These are phyloP conservation scores for Cylindroiulus punctatus DNA, from an alignment of 2,888 invertebrate species.

Conservation along the genomic window DNA sequence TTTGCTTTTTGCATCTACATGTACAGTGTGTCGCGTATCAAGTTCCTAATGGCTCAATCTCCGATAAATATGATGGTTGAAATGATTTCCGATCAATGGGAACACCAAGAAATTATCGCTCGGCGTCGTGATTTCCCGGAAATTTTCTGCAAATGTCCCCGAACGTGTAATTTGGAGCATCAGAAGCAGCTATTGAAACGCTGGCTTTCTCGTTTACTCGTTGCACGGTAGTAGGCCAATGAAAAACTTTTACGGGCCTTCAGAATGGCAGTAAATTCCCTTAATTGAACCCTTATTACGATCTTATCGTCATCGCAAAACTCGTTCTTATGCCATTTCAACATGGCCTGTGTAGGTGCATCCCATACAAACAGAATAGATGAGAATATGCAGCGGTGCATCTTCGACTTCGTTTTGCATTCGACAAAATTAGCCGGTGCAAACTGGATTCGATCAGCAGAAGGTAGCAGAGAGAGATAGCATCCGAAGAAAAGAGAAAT, in stretches of 20 bases:
- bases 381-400: neutral
- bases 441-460: neutral
- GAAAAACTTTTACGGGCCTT: constrained; percentile 29
- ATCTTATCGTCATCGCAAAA: constrained; percentile 42
- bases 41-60: constrained; percentile 16
- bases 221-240: constrained; percentile 24
- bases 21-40: neutral
- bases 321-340: neutral
- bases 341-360: neutral
- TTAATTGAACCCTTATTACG: constrained; percentile 43
- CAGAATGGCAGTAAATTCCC: constrained; percentile 47
- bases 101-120: neutral
- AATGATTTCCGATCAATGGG: constrained; percentile 5
- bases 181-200: neutral
- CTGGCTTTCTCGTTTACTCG: neutral
- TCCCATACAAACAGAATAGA: neutral
- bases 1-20: neutral
- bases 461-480: neutral
- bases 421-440: constrained; percentile 15
- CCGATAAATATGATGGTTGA: constrained; percentile 9
- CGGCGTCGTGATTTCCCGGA: constrained; percentile 8
- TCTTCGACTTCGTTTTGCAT: neutral
- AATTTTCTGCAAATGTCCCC: constrained; percentile 36
- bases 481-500: constrained; percentile 32
- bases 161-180: constrained; percentile 27